Evolutionary conservation across 2,888 invertebrate species (phyloP).

Genomic region (Molorchus minor): DNA sequence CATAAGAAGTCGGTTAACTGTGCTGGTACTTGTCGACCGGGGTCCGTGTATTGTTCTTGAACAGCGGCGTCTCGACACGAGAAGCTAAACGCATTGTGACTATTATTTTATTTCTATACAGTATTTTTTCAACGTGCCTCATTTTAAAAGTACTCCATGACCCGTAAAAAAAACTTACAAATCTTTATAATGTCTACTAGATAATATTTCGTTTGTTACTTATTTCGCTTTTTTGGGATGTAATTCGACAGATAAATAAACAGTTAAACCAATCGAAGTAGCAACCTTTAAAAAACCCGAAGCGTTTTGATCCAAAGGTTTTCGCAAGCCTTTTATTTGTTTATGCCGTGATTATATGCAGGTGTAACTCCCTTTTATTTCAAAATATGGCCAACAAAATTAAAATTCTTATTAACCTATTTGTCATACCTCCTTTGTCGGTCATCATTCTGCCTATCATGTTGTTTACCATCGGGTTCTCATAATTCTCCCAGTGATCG

Average conservation of each 20-base stretch:
- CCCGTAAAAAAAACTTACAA: neutral
- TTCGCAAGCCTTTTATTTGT: no score
- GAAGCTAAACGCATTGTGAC: neutral
- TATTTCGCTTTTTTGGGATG: neutral
- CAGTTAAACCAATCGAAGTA: no score
- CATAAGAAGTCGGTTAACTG: constrained; percentile 45
- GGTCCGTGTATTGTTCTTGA: constrained; percentile 13
- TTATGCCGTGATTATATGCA: no score
- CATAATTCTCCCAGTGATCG: no score
- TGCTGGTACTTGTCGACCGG: constrained; percentile 35
- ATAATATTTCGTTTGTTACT: neutral
- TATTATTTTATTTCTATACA: neutral
- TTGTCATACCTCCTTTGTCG: constrained; percentile 7
- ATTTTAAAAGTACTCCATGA: neutral
- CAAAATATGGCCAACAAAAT: no score
- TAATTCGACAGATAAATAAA: neutral
- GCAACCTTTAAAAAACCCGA: no score
- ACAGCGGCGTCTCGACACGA: neutral
- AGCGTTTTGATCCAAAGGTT: no score
- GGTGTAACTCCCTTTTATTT: no score
- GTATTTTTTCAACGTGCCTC: neutral
- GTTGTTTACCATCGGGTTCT: constrained; percentile 2
- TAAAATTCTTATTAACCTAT: constrained; percentile 5
- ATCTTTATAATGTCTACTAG: neutral
- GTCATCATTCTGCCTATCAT: neutral